Conservation (phyloP, 2,797 vertebrate species). For the Chaenodraco wilsoni region DNA sequence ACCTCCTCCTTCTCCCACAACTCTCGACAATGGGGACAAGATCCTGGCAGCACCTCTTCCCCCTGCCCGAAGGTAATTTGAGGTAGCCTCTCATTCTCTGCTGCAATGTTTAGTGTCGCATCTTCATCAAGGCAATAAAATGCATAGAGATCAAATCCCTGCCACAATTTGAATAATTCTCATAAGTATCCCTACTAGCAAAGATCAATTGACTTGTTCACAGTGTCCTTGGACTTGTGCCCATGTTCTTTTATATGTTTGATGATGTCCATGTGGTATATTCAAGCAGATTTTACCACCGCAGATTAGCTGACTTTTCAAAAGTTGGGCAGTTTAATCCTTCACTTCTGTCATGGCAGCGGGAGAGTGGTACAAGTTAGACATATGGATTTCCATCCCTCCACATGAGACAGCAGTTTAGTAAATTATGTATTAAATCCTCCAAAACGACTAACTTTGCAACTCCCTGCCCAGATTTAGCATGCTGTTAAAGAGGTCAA, state of each 20-base stretch:
- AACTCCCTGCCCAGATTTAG: background rate
- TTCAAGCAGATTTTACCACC: background rate
- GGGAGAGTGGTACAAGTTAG: background rate
- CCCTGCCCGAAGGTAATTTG: background rate
- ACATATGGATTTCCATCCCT: background rate
- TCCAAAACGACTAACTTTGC: background rate
- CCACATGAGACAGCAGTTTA: background rate
- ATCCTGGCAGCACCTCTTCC: background rate
- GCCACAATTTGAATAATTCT: background rate
- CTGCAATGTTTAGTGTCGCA: background rate
- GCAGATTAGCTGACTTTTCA: background rate
- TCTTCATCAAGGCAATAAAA: background rate
- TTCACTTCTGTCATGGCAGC: background rate
- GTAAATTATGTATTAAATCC: background rate
- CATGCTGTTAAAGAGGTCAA: conserved; percentile 1
- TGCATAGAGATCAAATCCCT: conserved; percentile 6
- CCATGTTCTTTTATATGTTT: background rate
- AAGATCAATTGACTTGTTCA: background rate
- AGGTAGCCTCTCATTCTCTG: conserved; percentile 13
- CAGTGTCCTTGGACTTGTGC: background rate
- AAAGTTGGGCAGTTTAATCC: background rate
- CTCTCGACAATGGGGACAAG: background rate
- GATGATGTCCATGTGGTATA: background rate
- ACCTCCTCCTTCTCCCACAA: conserved; percentile 6
- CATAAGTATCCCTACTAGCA: background rate